Evolutionary conservation across 2,113 vertebrate species (phyloP), one percentile per base, ranked within the genome.

Genomic region (Cyrtonyx montezumae): DNA sequence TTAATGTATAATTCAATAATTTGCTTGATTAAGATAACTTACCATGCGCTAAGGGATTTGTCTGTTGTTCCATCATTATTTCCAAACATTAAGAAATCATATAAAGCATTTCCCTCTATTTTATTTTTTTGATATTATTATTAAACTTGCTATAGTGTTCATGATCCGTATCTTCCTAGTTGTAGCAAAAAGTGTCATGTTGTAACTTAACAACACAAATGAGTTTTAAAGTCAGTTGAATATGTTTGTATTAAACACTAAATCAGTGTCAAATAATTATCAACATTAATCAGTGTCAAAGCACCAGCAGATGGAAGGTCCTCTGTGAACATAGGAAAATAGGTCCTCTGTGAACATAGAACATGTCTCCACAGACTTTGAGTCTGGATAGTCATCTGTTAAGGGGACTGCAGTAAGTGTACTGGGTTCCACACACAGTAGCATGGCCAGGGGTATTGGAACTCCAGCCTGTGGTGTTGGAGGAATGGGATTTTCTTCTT

Each of bases 11-110:
- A 96, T 96, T 90, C 20, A 26, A 97, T 98, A 97, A 98, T 98
- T 97, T 96, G 84, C 81, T 96, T 97, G 97, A 97, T 98, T 96
- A 97, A 96, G 97, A 98, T 94, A 78, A 94, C 89, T 98, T 97
- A 40, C 98, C 97, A 98, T 98, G 97, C 98, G 98, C 96, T 97
- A 94, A 95, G 74, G 92, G 88, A 95, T 97, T 95, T 98, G 95
- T 92, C 82, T 34, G 9, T 87, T 78, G 63, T 81, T 91, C 83
- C 1, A 1, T 90, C 82, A 79, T 93, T 94, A 82, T 63, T 94
- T 95, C 84, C 81, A 93, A 95, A 96, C 71, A 96, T 51, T 53
- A 95, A 96, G 45, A 70, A 88, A 94, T 95, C 62, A 94, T 93
- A 87, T 61, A 94, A 96, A 96, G 80, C 46, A 93, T 84, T 97